Base-by-base conservation (phyloP, 1,140 invertebrate species). In the Latrodectus geometricus region DNA sequence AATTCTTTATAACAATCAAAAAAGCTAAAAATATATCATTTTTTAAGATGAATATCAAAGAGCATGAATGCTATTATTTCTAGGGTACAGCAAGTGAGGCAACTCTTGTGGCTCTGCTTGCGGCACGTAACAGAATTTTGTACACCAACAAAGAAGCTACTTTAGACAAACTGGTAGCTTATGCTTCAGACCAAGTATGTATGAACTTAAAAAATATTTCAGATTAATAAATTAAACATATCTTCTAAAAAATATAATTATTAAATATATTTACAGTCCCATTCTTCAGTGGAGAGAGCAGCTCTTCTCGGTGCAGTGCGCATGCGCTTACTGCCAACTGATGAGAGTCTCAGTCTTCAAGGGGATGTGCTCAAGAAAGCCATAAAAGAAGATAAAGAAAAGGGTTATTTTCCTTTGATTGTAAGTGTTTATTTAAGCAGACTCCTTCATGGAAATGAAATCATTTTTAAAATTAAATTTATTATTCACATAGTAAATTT, bases 51-150 rank as follows among this genome's bases (percentile, higher is more conserved):
- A 3, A 35, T 35, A 35, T 1, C 5, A 35, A 1, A 35, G 35
- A 35, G 35, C 1, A 35, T 35, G 5, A 35, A 35, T 35, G 35
- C 17, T 66, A 74, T 74, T 83, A 23, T 8, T 50, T 92, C 79
- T 91, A 97, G 95, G 94, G 96, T 66, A 97, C 97, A 5, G 97
- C 97, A 0, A 98, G 96, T 91, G 97, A 99, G 92, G 93, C 96
- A 0, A 97, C 96, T 0, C 91, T 98, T 0, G 93, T 98, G 1
- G 95, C 94, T 72, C 91, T 99, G 12, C 90, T 99, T 70, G 94
- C 95, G 9, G 96, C 97, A 0, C 94, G 95, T 89, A 94, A 96
- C 70, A 93, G 94, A 90, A 93, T 93, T n/a, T 92, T 95, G 9
- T 91, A 93, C 70, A 17, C 80, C 50, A 76, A 49, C 4, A 52